phyloP scores from a whole-genome alignment of 2,888 invertebrate species.

The Drosophila anomelani region DNA sequence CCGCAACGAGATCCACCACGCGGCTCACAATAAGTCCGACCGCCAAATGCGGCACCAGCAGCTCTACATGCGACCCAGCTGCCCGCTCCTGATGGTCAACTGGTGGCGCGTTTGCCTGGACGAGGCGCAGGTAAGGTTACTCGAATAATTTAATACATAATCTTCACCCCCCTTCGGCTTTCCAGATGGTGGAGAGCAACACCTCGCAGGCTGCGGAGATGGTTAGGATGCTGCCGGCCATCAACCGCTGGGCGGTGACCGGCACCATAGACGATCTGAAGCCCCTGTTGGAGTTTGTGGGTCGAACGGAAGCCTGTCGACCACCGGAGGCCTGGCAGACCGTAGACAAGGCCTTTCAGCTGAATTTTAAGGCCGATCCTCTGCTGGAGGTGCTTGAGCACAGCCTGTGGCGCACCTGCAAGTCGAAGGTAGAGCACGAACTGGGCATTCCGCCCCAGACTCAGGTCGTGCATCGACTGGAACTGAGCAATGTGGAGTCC shows the following conservation, averaged over 20 bases:
- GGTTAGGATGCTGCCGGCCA: conserved; percentile 84
- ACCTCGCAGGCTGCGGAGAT: conserved; percentile 86
- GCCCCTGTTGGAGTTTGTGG: conserved; percentile 83
- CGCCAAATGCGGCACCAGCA: conserved; percentile 86
- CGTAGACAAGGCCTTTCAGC: conserved; percentile 71
- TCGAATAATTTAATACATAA: neutral
- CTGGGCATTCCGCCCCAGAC: conserved; percentile 88
- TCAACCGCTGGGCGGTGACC: conserved; percentile 90
- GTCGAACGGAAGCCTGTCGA: conserved; percentile 79
- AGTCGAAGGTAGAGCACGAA: conserved; percentile 88
- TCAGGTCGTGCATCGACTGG: conserved; percentile 86
- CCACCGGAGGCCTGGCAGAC: conserved; percentile 72
- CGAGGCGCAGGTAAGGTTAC: conserved; percentile 88
- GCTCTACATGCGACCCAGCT: conserved; percentile 87
- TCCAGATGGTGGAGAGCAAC: conserved; percentile 88
- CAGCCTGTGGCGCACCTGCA: conserved; percentile 88
- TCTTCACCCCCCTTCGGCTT: neutral
- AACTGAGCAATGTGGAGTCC: conserved; percentile 90
- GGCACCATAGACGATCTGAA: conserved; percentile 87
- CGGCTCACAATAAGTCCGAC: conserved; percentile 85
- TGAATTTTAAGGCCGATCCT: conserved; percentile 45
- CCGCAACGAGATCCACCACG: conserved; percentile 87
- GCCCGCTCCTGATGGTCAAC: conserved; percentile 88
- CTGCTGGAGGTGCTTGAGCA: conserved; percentile 74
- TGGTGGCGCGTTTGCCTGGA: conserved; percentile 93